Conservation (phyloP, 2,888 invertebrate species). For the Lypha dubia region DNA sequence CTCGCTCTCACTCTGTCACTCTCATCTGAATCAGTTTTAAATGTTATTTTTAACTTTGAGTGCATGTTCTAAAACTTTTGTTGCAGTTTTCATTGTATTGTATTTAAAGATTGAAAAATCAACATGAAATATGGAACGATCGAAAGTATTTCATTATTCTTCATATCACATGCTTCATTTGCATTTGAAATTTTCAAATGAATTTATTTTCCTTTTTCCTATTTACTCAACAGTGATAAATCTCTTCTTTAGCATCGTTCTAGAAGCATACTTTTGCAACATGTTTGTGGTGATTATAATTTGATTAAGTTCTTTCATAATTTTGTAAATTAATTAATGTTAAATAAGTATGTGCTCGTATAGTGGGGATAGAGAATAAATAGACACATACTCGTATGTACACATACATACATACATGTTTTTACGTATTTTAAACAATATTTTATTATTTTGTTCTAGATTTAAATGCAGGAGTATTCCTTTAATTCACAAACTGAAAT, state of each 20-base stretch:
- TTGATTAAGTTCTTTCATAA: not conserved
- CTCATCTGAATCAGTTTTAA: not conserved
- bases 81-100: constrained; percentile 2
- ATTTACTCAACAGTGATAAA: constrained; percentile 36
- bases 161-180: constrained; percentile 34
- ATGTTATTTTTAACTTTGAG: not conserved
- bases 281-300: not conserved
- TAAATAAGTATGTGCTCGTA: no score
- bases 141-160: not conserved
- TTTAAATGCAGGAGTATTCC: no score
- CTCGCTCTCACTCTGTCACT: not conserved
- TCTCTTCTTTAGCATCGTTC: not conserved
- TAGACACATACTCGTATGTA: not conserved
- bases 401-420: not conserved
- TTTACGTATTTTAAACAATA: not conserved
- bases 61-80: not conserved
- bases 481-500: no score
- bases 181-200: constrained; percentile 39
- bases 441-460: no score
- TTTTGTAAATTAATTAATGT: constrained; percentile 7
- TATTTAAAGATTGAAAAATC: not conserved
- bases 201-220: constrained; percentile 11
- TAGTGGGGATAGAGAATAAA: not conserved
- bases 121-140: not conserved
- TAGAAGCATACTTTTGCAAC: not conserved